Percentiles rank a stretch among this genome's conserved stretches.
Conservation (phyloP, 2,888 invertebrate genomes). For the Sicus ferrugineus region DNA sequence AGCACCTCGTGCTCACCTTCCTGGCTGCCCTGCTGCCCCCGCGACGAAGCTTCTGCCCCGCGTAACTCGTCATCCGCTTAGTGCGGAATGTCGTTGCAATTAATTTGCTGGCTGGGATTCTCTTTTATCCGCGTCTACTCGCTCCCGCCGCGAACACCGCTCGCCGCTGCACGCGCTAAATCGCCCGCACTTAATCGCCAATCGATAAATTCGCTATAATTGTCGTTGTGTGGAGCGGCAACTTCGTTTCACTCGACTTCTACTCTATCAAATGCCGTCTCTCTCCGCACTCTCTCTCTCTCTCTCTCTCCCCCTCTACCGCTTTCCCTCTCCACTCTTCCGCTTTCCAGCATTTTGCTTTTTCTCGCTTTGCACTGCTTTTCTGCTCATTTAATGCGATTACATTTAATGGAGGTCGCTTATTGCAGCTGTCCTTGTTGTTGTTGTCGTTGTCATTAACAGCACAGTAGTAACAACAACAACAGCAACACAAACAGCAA, state of each 20-base stretch:
- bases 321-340: not conserved
- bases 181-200: conserved; percentile 47
- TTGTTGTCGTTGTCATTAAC: conserved; percentile 2
- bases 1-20: not conserved
- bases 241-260: conserved; percentile 18
- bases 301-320: not conserved
- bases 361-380: conserved; percentile 25
- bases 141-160: conserved; percentile 24
- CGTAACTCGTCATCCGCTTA: conserved; percentile 41
- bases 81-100: conserved; percentile 54
- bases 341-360: not conserved
- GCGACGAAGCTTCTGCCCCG: not conserved
- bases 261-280: conserved; percentile 37
- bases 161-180: conserved; percentile 9
- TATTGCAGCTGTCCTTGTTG: conserved; percentile 2
- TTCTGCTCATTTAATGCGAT: conserved; percentile 56
- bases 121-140: conserved; percentile 18
- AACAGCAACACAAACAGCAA: too few species aligned
- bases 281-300: conserved; percentile 7
- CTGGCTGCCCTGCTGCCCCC: not conserved
- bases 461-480: too few species aligned
- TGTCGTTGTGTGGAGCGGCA: conserved; percentile 46
- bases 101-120: conserved; percentile 45
- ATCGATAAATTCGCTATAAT: conserved; percentile 58
- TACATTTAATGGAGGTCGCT: conserved; percentile 54